Conservation (phyloP, 2,888 invertebrate species). For the Drosophila buzzatii region DNA sequence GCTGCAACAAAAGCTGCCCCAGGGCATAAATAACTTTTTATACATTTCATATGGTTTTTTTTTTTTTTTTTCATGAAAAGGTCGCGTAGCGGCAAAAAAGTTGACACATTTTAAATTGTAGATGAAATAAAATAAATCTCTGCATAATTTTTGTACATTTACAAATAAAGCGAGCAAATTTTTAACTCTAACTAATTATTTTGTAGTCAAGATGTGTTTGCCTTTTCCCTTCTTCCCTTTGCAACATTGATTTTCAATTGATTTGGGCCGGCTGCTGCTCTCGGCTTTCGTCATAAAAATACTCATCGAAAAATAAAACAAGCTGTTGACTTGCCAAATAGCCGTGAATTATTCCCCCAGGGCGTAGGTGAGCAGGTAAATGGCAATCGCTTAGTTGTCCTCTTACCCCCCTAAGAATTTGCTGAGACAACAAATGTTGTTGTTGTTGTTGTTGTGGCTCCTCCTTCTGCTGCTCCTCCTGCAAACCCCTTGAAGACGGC, state of each 20-base stretch:
- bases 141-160: conserved; percentile 55
- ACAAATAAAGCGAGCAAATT: not conserved
- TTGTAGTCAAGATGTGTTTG: not conserved
- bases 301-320: conserved; percentile 77
- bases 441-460: conserved; percentile 15
- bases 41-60: conserved; percentile 73
- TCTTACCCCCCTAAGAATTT: conserved; percentile 41
- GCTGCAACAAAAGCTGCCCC: conserved; percentile 72
- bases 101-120: conserved; percentile 76
- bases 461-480: conserved; percentile 20
- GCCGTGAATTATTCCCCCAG: conserved; percentile 81
- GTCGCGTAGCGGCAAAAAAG: conserved; percentile 51
- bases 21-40: conserved; percentile 77
- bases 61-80: conserved; percentile 54
- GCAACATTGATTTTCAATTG: conserved; percentile 77
- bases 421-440: conserved; percentile 77
- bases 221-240: not conserved
- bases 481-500: not conserved
- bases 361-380: conserved; percentile 79
- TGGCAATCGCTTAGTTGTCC: conserved; percentile 74
- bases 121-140: conserved; percentile 67
- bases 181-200: conserved; percentile 58
- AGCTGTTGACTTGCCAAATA: conserved; percentile 82
- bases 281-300: conserved; percentile 72
- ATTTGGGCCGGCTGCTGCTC: conserved; percentile 57